These are phyloP conservation scores for Beaufortia kweichowensis DNA, from an alignment of 2,113 vertebrate species.

Conservation along the genomic window DNA sequence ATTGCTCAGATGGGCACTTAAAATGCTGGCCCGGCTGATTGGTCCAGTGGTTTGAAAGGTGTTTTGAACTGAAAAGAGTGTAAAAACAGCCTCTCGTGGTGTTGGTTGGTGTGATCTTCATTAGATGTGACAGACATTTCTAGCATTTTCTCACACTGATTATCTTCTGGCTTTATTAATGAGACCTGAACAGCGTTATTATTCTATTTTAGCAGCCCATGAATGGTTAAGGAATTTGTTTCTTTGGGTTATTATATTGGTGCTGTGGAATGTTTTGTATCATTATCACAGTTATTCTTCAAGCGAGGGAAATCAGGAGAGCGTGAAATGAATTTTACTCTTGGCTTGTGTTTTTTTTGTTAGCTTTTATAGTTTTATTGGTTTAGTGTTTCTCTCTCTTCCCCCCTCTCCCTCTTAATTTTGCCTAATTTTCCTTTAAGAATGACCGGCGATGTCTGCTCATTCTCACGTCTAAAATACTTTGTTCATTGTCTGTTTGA, in stretches of 20 bases:
- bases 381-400: not conserved
- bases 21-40: no score
- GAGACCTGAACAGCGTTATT: not conserved
- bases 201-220: not conserved
- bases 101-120: not conserved
- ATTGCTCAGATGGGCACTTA: no score
- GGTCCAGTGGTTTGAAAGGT: no score
- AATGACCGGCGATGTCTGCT: no score
- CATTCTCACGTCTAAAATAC: no score
- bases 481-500: no score
- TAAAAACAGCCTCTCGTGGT: no score
- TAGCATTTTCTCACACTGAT: no score
- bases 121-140: not conserved
- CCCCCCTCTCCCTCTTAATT: not conserved
- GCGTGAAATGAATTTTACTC: constrained; percentile 17
- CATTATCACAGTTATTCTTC: constrained; percentile 40
- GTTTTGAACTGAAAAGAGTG: no score
- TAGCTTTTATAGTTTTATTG: not conserved
- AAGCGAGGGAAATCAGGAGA: constrained; percentile 30
- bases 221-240: constrained; percentile 2
- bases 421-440: not conserved
- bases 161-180: not conserved
- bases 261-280: constrained; percentile 16
- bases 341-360: not conserved
- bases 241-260: constrained; percentile 6